phyloP scores from a whole-genome alignment of 2,888 invertebrate genomes.

The Lithophane leautieri region DNA sequence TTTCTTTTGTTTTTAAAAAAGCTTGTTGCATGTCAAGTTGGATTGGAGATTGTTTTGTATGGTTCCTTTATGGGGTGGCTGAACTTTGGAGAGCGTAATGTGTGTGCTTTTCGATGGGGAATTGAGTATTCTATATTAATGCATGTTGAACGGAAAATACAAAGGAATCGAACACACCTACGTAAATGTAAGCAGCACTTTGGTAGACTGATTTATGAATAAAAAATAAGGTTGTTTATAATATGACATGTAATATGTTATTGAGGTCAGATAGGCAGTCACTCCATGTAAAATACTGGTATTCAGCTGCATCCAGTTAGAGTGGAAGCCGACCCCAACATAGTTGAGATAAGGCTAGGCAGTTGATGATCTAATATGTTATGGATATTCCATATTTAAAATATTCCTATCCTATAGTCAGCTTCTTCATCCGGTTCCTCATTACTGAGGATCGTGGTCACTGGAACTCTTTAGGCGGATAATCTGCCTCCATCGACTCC shows the following conservation, averaged over 20 bases:
- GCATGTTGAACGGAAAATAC: background rate
- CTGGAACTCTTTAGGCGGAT: too few relatives aligned
- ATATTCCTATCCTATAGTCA: background rate
- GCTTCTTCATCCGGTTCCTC: too few relatives aligned
- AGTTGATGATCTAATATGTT: too few relatives aligned
- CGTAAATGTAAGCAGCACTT: background rate
- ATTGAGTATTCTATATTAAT: constrained; percentile 7
- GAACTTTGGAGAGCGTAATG: constrained; percentile 29
- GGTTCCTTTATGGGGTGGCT: constrained; percentile 17
- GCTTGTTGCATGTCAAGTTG: constrained; percentile 44
- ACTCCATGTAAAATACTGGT: too few relatives aligned
- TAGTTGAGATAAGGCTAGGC: too few relatives aligned
- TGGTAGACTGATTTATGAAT: background rate
- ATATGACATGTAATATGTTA: background rate
- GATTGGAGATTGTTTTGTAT: constrained; percentile 31
- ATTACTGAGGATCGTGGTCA: too few relatives aligned
- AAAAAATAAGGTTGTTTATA: background rate
- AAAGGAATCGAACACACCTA: background rate
- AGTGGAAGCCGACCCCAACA: too few relatives aligned
- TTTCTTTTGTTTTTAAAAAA: constrained; percentile 2
- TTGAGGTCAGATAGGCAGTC: too few relatives aligned
- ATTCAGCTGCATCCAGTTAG: too few relatives aligned
- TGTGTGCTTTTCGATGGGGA: constrained; percentile 30
- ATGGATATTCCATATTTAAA: background rate
- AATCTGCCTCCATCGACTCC: too few relatives aligned